These are phyloP conservation scores for Threskiornis aethiopicus DNA, from an alignment of 2,797 vertebrate genomes.

Conservation along the genomic window DNA sequence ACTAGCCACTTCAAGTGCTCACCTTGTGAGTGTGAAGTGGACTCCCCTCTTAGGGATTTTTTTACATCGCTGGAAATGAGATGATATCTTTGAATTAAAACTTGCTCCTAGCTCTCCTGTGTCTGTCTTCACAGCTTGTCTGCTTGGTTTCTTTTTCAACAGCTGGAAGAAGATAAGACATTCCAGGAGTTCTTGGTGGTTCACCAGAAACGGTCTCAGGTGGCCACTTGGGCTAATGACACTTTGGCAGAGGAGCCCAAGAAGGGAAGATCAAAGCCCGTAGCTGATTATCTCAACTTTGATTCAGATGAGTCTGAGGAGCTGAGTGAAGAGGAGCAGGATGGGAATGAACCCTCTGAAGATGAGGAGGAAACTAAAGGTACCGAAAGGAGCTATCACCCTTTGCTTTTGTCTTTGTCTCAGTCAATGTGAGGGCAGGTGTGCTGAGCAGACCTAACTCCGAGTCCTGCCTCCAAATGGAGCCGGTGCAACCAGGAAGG, in stretches of 20 bases:
- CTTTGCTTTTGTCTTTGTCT: neutral
- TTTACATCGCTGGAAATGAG: neutral
- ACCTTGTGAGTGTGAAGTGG: neutral
- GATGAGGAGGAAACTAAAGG: constrained; percentile 18
- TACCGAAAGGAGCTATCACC: neutral
- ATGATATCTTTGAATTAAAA: neutral
- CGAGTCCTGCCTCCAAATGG: neutral
- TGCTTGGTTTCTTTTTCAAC: neutral
- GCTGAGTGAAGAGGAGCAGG: constrained; percentile 68
- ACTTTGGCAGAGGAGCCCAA: constrained; percentile 52
- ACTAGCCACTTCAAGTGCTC: neutral
- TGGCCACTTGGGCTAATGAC: constrained; percentile 90
- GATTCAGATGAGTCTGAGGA: constrained; percentile 86
- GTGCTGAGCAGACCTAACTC: accelerated
- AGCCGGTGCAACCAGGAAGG: neutral
- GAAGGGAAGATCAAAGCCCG: constrained; percentile 60
- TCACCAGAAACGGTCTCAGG: constrained; percentile 88
- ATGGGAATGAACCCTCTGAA: neutral
- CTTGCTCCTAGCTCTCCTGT: neutral
- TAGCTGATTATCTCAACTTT: constrained; percentile 93
- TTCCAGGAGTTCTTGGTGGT: constrained; percentile 93
- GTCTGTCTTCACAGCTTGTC: neutral
- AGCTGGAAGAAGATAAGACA: constrained; percentile 85
- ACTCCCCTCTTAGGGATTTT: neutral
- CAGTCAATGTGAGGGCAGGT: neutral